Evolutionary conservation across 2,113 vertebrate species (phyloP).

Genomic region (Gasterosteus nipponicus): DNA sequence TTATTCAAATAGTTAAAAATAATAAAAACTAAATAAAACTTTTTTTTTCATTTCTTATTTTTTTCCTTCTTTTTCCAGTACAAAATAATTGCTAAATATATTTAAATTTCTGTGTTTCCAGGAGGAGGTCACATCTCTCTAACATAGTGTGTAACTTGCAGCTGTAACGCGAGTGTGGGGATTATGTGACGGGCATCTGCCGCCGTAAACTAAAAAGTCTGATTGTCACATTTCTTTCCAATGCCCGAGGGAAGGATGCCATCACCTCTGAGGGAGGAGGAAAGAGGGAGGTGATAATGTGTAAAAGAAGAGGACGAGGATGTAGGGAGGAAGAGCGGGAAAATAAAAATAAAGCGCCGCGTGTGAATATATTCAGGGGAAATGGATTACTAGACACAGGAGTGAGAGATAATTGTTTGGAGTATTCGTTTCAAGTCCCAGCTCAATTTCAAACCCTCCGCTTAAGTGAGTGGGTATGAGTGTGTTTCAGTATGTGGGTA

Average conservation of each 20-base stretch:
- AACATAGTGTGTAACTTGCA: background rate
- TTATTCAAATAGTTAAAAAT: too few species aligned
- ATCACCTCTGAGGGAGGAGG: constrained; percentile 36
- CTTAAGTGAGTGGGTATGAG: constrained; percentile 68
- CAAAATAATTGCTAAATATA: background rate
- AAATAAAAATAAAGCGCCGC: constrained; percentile 27
- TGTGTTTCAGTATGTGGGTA: constrained; percentile 49
- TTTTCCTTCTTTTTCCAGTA: background rate
- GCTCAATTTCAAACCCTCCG: constrained; percentile 76
- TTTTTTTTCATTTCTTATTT: background rate
- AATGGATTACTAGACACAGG: constrained; percentile 65
- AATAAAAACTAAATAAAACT: background rate
- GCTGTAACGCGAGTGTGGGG: constrained; percentile 9
- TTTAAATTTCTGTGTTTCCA: background rate
- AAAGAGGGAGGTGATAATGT: constrained; percentile 41
- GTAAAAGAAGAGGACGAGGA: constrained; percentile 32
- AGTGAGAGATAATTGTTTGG: constrained; percentile 77
- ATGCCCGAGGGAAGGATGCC: constrained; percentile 25
- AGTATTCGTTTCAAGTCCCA: constrained; percentile 75
- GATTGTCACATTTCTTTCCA: constrained; percentile 40
- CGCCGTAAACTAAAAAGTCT: constrained; percentile 20
- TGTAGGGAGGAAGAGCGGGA: constrained; percentile 10
- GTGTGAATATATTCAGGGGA: constrained; percentile 70
- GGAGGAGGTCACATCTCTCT: background rate
- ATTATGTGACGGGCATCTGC: constrained; percentile 9